Evolutionary conservation across 2,797 vertebrate species (phyloP).

Genomic region (Dendrocincla tyrannina): DNA sequence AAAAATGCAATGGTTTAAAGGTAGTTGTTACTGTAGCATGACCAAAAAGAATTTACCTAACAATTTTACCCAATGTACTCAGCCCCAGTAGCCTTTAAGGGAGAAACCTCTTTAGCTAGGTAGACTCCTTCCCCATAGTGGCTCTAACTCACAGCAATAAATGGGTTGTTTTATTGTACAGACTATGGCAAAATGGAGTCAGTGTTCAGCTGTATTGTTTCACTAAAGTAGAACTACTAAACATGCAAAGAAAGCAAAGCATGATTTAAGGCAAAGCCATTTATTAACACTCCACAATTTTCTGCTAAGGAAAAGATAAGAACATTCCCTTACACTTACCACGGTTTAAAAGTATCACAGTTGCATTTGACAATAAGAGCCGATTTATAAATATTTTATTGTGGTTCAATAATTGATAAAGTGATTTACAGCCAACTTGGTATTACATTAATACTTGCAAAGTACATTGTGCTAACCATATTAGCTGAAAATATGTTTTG

Average conservation of each 20-base stretch:
- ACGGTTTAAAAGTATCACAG: not conserved
- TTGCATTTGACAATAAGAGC: slow-evolving; percentile 18
- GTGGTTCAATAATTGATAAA: slow-evolving; percentile 57
- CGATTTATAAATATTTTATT: slow-evolving; percentile 57
- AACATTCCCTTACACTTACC: not conserved
- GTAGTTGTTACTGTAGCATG: not conserved
- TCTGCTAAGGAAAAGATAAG: slow-evolving; percentile 18
- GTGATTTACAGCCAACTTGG: slow-evolving; percentile 46
- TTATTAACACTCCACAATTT: not conserved
- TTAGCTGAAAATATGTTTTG: slow-evolving; percentile 42
- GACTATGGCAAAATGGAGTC: not conserved
- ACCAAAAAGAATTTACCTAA: not conserved
- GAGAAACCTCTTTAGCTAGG: not conserved
- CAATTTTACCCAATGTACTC: not conserved
- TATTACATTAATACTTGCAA: not conserved
- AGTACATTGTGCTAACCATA: slow-evolving; percentile 19
- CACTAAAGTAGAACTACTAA: not conserved
- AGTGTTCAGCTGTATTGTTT: not conserved
- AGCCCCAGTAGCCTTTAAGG: not conserved
- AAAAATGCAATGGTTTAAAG: not conserved
- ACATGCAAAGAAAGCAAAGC: not conserved
- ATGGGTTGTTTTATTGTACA: not conserved
- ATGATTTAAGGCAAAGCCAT: not conserved
- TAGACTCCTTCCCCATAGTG: not conserved
- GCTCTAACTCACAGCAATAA: not conserved